Percentiles rank a stretch among this genome's conserved stretches.
Evolutionary conservation across 2,797 vertebrate species (phyloP).

Genomic region (Leptatherina wallacei): DNA sequence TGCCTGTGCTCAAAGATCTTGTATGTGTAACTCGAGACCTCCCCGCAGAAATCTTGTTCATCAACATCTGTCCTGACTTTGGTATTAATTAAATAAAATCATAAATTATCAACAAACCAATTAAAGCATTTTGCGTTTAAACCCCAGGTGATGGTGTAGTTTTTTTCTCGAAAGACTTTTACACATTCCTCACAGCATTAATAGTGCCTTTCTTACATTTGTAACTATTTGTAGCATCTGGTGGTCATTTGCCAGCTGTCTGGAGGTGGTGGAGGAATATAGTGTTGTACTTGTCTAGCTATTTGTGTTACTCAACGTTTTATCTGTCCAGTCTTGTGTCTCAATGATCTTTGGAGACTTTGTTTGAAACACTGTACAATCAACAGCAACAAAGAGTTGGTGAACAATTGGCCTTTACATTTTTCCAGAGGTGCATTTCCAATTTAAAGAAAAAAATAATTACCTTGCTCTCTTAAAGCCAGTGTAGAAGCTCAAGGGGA

Average conservation of each 20-base stretch:
- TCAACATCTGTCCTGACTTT: constrained; percentile 66
- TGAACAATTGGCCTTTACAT: background rate
- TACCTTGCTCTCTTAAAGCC: too few relatives aligned
- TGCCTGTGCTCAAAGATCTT: constrained; percentile 56
- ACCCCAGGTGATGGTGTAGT: constrained; percentile 49
- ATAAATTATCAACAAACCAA: constrained; percentile 64
- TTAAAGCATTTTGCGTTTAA: constrained; percentile 50
- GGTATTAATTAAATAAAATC: constrained; percentile 63
- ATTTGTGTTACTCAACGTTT: background rate
- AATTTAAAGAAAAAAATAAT: constrained; percentile 58
- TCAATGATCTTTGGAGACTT: background rate
- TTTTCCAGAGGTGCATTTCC: constrained; percentile 49
- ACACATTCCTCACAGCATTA: constrained; percentile 24
- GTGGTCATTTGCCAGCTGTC: background rate
- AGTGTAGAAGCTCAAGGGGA: too few relatives aligned
- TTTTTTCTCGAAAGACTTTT: constrained; percentile 23
- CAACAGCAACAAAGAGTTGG: too few relatives aligned
- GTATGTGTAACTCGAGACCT: constrained; percentile 43
- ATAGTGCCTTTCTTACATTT: constrained; percentile 6
- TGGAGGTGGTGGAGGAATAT: background rate
- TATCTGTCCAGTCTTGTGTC: background rate
- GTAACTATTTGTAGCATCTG: background rate
- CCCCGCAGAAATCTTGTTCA: constrained; percentile 61
- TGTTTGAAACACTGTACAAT: background rate
- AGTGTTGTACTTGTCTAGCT: background rate